A percentile compares a stretch with the other conserved stretches of the same genome.
These are phyloP conservation scores for Monochamus alternatus DNA, from an alignment of 2,888 invertebrate species.

Conservation along the genomic window DNA sequence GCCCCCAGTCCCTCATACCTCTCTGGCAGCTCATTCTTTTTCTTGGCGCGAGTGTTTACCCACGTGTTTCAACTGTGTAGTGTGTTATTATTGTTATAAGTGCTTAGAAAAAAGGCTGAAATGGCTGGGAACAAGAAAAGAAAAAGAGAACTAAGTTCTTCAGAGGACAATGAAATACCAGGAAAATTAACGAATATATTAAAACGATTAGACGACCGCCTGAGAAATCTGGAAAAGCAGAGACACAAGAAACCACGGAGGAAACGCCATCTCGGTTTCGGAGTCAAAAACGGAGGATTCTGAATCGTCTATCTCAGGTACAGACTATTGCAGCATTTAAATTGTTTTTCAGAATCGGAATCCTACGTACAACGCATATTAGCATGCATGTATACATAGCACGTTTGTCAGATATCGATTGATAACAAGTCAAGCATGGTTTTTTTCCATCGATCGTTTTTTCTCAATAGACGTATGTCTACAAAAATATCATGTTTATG, in stretches of 20 bases:
- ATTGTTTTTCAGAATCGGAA: conserved; percentile 6
- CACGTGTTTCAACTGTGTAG: neutral
- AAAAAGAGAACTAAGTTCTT: neutral
- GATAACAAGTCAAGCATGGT: neutral
- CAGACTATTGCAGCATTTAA: conserved; percentile 4
- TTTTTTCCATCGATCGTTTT: neutral
- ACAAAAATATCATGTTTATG: no score
- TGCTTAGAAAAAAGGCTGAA: neutral
- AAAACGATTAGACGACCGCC: conserved; percentile 1
- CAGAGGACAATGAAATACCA: neutral
- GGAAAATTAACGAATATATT: neutral
- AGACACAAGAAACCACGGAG: neutral
- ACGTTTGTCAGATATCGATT: conserved; percentile 6
- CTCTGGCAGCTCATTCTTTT: conserved; percentile 11
- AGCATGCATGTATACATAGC: conserved; percentile 13
- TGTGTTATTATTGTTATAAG: neutral
- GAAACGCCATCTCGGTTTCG: conserved; percentile 2
- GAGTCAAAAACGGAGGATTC: conserved; percentile 12
- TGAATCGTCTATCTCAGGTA: conserved; percentile 17
- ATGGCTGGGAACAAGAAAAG: neutral
- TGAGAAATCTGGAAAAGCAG: neutral
- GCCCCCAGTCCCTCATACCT: neutral
- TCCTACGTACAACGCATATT: neutral
- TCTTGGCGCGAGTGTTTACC: conserved; percentile 4
- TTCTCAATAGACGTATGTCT: neutral